phyloP scores from a whole-genome alignment of 2,113 vertebrate genomes.

The Oreotragus oreotragus region DNA sequence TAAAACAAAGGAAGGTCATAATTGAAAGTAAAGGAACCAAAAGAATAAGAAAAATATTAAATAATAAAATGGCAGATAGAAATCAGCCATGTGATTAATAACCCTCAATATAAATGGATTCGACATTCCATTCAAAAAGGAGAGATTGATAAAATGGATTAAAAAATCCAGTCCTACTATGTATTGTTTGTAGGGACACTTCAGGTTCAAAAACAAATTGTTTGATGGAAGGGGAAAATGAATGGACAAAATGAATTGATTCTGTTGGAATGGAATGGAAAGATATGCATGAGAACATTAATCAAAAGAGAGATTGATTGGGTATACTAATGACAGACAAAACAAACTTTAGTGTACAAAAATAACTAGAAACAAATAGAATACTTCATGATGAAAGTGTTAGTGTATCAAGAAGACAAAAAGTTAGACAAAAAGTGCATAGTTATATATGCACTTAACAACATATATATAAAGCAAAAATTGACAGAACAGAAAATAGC shows the following conservation, averaged over 20 bases:
- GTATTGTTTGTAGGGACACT: background rate
- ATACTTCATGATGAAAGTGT: background rate
- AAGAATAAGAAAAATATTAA: background rate
- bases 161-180: background rate
- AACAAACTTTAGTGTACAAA: background rate
- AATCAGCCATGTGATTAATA: background rate
- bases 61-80: background rate
- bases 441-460: background rate
- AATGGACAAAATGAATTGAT: background rate
- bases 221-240: background rate
- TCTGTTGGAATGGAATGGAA: background rate
- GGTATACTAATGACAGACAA: background rate
- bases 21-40: background rate
- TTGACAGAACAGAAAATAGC: background rate
- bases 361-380: background rate
- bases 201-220: background rate
- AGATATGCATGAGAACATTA: background rate
- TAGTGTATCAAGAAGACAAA: background rate
- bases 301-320: background rate
- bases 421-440: background rate
- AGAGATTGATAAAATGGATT: background rate
- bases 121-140: background rate
- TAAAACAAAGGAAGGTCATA: background rate
- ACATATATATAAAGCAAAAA: background rate
- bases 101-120: background rate